Percentiles rank a stretch among this genome's conserved stretches.
Evolutionary conservation across 2,113 vertebrate species (phyloP).

Genomic region (Thalassarche chlororhynchos): DNA sequence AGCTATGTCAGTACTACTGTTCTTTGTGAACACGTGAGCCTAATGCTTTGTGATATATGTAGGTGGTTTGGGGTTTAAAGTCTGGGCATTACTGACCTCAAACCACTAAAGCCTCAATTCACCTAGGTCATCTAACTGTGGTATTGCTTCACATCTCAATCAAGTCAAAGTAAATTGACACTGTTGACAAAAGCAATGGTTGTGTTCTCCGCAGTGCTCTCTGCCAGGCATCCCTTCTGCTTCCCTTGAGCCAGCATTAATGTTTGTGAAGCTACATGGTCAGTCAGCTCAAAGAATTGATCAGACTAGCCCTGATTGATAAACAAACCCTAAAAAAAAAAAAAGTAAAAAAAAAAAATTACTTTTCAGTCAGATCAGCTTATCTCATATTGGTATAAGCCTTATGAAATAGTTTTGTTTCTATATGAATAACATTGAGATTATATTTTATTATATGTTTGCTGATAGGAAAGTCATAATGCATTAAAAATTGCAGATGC

Average conservation of each 20-base stretch:
- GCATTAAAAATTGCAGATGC: neutral
- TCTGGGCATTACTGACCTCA: conserved; percentile 6
- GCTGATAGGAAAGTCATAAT: neutral
- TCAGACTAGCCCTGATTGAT: neutral
- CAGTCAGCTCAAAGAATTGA: neutral
- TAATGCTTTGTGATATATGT: conserved; percentile 33
- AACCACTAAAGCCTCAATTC: conserved; percentile 27
- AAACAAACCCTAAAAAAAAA: neutral
- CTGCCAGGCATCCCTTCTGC: neutral
- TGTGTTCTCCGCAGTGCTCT: neutral
- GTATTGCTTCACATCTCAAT: conserved; percentile 3
- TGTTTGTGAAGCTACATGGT: neutral
- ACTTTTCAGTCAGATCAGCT: neutral
- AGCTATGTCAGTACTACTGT: neutral
- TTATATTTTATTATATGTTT: neutral
- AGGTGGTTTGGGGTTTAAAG: conserved; percentile 22
- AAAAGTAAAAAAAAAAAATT: neutral
- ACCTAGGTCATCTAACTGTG: neutral
- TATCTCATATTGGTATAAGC: neutral
- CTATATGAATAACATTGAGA: neutral
- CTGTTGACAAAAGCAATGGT: neutral
- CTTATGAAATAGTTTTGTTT: neutral
- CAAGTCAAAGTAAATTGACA: neutral
- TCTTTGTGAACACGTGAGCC: neutral
- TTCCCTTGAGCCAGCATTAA: neutral